Percentiles rank a stretch among this genome's conserved stretches.
phyloP scores from a whole-genome alignment of 2,797 vertebrate genomes.

The Garrulus glandarius region DNA sequence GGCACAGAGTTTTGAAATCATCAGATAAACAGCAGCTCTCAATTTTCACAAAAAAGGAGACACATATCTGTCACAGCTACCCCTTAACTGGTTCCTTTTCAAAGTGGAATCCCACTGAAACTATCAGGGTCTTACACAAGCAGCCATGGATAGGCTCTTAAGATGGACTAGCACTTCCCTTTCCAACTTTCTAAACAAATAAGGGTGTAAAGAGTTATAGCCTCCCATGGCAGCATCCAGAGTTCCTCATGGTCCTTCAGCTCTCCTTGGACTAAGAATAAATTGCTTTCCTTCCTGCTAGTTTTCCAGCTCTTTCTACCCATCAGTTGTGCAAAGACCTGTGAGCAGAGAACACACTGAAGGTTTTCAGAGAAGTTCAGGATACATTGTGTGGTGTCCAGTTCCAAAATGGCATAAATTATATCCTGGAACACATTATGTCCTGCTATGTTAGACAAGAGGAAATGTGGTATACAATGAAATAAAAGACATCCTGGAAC shows the following conservation, averaged over 20 bases:
- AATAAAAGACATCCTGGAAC: slow-evolving; percentile 81
- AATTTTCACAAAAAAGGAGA: neutral
- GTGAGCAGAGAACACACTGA: slow-evolving; percentile 6
- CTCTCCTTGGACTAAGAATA: neutral
- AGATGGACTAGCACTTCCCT: neutral
- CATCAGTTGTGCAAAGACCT: slow-evolving; percentile 6
- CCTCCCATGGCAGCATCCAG: neutral
- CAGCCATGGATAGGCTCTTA: neutral
- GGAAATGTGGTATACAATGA: slow-evolving; percentile 76
- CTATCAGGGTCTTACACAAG: neutral
- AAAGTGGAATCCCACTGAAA: neutral
- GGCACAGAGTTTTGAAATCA: neutral
- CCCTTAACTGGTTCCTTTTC: neutral
- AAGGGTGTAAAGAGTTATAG: neutral
- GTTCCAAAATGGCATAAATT: slow-evolving; percentile 74
- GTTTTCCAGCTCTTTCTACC: neutral
- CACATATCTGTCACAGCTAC: neutral
- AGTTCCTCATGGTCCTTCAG: neutral
- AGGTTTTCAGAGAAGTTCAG: slow-evolving; percentile 51
- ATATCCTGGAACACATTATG: slow-evolving; percentile 75
- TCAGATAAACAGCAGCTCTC: neutral
- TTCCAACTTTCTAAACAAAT: neutral
- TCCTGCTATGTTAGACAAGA: slow-evolving; percentile 69
- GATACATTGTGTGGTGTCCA: slow-evolving; percentile 50
- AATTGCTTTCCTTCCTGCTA: neutral